Conservation (phyloP, 2,888 invertebrate species). For the Ophioninae sp. region DNA sequence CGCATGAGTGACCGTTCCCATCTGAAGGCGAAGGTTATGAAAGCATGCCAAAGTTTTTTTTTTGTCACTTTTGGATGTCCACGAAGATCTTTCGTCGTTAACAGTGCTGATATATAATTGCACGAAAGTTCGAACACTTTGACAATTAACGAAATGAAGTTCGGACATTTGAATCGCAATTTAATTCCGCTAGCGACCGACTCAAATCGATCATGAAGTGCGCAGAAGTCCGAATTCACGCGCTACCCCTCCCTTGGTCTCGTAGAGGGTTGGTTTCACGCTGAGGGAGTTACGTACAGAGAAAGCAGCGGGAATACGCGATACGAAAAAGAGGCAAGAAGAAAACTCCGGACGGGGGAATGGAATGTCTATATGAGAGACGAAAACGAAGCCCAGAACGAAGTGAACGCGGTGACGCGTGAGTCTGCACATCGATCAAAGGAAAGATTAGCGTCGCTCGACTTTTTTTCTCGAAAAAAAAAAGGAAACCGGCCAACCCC, state of each 20-base stretch:
- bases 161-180: neutral
- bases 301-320: slow-evolving; percentile 1
- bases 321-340: slow-evolving; percentile 23
- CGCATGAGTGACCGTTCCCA: neutral
- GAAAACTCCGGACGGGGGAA: slow-evolving; percentile 22
- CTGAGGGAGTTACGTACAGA: neutral
- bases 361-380: slow-evolving; percentile 74
- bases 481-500: slow-evolving; percentile 38
- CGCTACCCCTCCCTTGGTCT: neutral
- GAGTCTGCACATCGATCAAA: slow-evolving; percentile 80
- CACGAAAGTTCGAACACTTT: neutral
- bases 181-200: neutral
- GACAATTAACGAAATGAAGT: neutral
- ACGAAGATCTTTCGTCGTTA: neutral
- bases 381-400: slow-evolving; percentile 66
- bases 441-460: slow-evolving; percentile 77
- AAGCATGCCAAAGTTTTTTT: neutral
- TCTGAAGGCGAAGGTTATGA: neutral
- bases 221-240: neutral
- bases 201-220: neutral
- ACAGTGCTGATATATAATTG: neutral
- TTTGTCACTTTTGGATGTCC: neutral
- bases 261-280: slow-evolving; percentile 22
- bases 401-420: slow-evolving; percentile 78
- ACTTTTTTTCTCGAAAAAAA: slow-evolving; percentile 50